A percentile compares a stretch with the other conserved stretches of the same genome.
Conservation (phyloP, 2,888 invertebrate species). For the Lypha dubia region DNA sequence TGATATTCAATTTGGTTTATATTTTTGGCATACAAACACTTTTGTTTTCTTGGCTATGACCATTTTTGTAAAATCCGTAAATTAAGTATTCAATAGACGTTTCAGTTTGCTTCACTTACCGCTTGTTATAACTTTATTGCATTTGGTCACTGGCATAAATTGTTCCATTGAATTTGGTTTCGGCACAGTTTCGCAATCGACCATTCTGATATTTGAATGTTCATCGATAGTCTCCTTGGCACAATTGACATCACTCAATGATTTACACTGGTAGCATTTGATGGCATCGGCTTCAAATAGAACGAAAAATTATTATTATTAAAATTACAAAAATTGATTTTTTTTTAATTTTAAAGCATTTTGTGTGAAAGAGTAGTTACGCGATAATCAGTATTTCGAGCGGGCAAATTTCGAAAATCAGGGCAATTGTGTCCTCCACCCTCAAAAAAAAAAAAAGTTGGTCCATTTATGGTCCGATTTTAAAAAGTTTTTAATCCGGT, state of each 20-base stretch:
- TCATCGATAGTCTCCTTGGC: slow-evolving; percentile 78
- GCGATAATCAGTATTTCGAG: too few relatives aligned
- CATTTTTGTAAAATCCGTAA: not conserved
- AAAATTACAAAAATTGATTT: not conserved
- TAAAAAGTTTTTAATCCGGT: too few relatives aligned
- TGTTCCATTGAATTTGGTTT: slow-evolving; percentile 77
- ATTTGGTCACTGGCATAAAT: slow-evolving; percentile 80
- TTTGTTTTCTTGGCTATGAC: slow-evolving; percentile 28
- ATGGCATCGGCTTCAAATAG: slow-evolving; percentile 78
- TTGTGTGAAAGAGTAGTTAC: too few relatives aligned
- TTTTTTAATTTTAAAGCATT: not conserved
- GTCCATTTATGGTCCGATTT: too few relatives aligned
- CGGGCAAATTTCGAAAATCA: too few relatives aligned
- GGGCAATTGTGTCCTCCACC: too few relatives aligned
- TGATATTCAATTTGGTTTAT: slow-evolving; percentile 15
- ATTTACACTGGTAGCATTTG: slow-evolving; percentile 81
- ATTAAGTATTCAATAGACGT: not conserved
- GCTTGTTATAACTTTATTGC: slow-evolving; percentile 81
- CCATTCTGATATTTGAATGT: slow-evolving; percentile 76
- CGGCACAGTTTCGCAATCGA: slow-evolving; percentile 78
- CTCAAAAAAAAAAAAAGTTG: too few relatives aligned
- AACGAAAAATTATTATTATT: not conserved
- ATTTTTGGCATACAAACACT: not conserved
- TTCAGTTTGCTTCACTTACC: slow-evolving; percentile 73
- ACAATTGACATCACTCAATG: slow-evolving; percentile 79